Base-by-base conservation (phyloP, 2,888 invertebrate genomes). In the Dryocosmus kuriphilus region DNA sequence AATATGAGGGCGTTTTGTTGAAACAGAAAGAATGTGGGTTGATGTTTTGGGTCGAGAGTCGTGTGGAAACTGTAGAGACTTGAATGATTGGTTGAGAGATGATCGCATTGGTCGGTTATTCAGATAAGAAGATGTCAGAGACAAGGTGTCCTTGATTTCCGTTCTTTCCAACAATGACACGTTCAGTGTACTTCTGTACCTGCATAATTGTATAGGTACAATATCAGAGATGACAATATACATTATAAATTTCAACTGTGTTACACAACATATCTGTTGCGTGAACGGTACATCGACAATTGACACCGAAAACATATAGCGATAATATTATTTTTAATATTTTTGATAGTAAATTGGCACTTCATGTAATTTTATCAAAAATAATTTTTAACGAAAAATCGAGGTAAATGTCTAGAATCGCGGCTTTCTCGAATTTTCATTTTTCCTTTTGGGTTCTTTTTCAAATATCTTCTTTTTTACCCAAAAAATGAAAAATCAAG, bases 1-100 rank as follows among this genome's bases (percentile, higher is more conserved):
- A 65, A 65, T 65, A 65, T 46, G 65, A 65, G 65, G 65, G 65
- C 65, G 65, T 65, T 65, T 65, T 22, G 41, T 65, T 65, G 41
- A 41, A 65, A 63, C 35, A 32, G 35, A 35, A 63, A 63, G n/a
- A 9, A 63, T 27, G 65, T 65, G 65, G 65, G 65, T 38, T 65
- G 38, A 65, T 65, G 41, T 41, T 65, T 65, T 65, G 65, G 65
- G 38, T 38, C 27, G 65, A 24, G 24, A 24, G 14, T 38, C 41
- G 27, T 41, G 65, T 65, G 65, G 65, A 65, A 65, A 65, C 65
- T 65, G 65, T 22, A 24, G 57, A 65, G 65, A 65, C 65, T 65
- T 65, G 38, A 65, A 65, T 65, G 65, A 65, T 46, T 65, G 65
- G 65, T 65, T 65, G 24, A 38, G 41, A 41, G 24, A 65, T 24